These are phyloP conservation scores for Alces alces DNA, from an alignment of 2,113 vertebrate species.

Conservation along the genomic window DNA sequence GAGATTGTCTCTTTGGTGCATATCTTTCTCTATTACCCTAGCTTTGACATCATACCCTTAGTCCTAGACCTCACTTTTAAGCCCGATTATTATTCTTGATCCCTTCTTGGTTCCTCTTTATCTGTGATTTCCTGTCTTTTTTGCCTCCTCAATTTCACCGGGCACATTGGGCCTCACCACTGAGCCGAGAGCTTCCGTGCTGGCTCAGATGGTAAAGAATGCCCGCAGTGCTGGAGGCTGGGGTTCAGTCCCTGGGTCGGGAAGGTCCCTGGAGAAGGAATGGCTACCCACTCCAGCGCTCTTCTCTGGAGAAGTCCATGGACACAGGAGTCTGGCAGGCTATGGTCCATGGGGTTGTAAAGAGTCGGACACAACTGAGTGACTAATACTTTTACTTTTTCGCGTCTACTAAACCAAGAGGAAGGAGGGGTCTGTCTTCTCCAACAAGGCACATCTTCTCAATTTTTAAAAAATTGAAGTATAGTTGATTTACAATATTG, in stretches of 20 bases:
- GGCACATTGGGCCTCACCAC: neutral
- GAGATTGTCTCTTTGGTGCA: neutral
- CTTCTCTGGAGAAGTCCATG: neutral
- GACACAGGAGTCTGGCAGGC: neutral
- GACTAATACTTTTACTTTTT: neutral
- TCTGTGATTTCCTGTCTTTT: neutral
- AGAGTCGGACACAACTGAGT: neutral
- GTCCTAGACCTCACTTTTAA: neutral
- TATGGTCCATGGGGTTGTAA: neutral
- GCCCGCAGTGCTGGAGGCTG: neutral
- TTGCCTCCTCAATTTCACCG: neutral
- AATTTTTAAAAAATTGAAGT: neutral
- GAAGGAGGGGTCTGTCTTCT: neutral
- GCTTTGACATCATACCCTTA: neutral
- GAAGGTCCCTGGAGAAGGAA: neutral
- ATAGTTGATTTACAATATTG: neutral
- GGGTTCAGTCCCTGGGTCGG: neutral
- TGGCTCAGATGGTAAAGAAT: neutral
- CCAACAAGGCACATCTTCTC: neutral
- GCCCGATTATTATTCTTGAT: neutral
- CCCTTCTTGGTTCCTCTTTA: neutral
- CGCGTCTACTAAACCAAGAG: neutral
- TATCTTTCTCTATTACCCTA: neutral
- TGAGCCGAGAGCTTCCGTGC: neutral
- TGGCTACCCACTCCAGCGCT: neutral